phyloP scores from a whole-genome alignment of 1,140 invertebrate species.

The Pemphigus obesinymphae region DNA sequence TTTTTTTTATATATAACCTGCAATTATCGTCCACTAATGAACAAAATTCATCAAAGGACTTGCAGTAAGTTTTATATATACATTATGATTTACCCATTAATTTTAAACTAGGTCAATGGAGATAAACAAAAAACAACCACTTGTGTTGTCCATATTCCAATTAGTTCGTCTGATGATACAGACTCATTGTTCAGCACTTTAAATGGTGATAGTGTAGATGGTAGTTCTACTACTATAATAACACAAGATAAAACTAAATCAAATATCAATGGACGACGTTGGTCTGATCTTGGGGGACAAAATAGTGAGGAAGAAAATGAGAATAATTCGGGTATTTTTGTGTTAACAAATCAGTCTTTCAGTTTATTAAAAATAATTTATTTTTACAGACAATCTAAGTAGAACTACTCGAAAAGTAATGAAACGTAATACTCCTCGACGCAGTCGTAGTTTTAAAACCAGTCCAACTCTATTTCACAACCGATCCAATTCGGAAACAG shows the following conservation, averaged over 20 bases:
- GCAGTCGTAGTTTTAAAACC: conserved; percentile 26
- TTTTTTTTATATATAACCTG: background rate
- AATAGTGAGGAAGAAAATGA: conserved; percentile 33
- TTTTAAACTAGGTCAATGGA: conserved; percentile 34
- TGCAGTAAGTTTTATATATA: background rate
- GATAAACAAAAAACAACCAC: conserved; percentile 22
- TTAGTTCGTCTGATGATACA: conserved; percentile 29
- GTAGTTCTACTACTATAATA: background rate
- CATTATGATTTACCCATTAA: no score
- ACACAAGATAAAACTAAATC: background rate
- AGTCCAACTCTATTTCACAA: background rate
- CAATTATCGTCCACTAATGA: background rate
- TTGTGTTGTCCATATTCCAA: background rate
- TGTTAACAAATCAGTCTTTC: background rate
- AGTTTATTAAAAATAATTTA: background rate
- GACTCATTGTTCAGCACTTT: conserved; percentile 30
- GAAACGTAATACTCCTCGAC: conserved; percentile 30
- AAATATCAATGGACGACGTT: background rate
- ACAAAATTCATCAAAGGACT: background rate
- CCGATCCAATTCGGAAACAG: conserved; percentile 19
- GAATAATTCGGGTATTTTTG: background rate
- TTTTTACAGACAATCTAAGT: background rate
- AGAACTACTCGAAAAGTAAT: conserved; percentile 32
- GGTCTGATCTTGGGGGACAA: background rate
- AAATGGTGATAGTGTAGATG: conserved; percentile 26